These are phyloP conservation scores for Euthynnus affinis DNA, from an alignment of 2,797 vertebrate genomes.

Conservation along the genomic window DNA sequence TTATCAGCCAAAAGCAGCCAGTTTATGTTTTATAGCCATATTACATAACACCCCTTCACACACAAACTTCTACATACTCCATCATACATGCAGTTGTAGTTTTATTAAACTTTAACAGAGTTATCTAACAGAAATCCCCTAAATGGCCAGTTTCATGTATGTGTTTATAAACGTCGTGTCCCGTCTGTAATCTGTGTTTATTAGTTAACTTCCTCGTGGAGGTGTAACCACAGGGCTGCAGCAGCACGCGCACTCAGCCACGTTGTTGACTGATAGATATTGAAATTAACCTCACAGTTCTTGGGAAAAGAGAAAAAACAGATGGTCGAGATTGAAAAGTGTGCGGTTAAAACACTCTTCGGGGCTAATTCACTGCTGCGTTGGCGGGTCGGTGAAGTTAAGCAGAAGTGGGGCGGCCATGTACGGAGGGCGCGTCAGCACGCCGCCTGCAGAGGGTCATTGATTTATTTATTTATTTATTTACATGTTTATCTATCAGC, in stretches of 20 bases:
- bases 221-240: background rate
- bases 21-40: too few species aligned
- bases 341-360: background rate
- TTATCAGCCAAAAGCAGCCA: too few species aligned
- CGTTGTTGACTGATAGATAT: accelerated
- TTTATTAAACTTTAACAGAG: background rate
- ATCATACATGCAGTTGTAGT: background rate
- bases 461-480: background rate
- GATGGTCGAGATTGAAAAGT: background rate
- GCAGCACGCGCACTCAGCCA: conserved; percentile 11
- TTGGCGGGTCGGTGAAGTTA: conserved; percentile 28
- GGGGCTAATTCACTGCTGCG: background rate
- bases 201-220: conserved; percentile 19
- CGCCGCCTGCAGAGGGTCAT: conserved; percentile 3
- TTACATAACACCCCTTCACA: too few species aligned
- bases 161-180: too few species aligned
- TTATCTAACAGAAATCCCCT: background rate
- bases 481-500: too few species aligned
- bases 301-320: too few species aligned
- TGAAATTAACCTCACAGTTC: background rate
- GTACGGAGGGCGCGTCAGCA: conserved; percentile 10
- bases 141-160: background rate
- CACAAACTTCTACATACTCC: too few species aligned
- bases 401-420: conserved; percentile 23
- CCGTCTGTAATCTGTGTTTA: background rate